Base-by-base conservation (phyloP, 2,797 vertebrate genomes). In the Typhlichthys eigenmanni region DNA sequence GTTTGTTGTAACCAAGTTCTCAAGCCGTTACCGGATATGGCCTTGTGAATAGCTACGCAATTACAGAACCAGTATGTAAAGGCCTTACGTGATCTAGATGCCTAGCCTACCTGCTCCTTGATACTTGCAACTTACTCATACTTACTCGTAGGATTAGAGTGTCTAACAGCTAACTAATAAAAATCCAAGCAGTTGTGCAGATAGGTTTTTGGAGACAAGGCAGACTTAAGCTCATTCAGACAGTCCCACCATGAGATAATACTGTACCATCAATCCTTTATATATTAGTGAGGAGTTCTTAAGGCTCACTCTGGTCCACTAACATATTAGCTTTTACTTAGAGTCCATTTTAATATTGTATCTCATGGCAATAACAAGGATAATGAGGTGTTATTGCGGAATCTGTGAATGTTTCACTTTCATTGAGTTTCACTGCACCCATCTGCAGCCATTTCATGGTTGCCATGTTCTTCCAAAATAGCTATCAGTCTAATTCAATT, bases 401-500 rank as follows among this genome's bases (percentile, higher is more conserved):
- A 74, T 84, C 70, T 78, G 74, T 69, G 73, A 75, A 82, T 86
- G 74, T 74, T 68, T 68, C 68, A 71, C 76, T 86, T 84, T 79
- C 77, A 77, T 84, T 78, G 82, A 70, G 78, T 82, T 83, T 80
- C 74, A 82, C 74, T 76, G 83, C 71, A 71, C 75, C 82, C 81
- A 82, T 87, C 83, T 85, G 82, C 84, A 77, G 73, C 62, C 64
- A 68, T 84, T 86, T 86, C 86, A 81, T 76, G 70, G 70, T 78
- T 76, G 68, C 84, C 80, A 72, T 75, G 72, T 73, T 62, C 71
- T 80, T 87, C 82, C 78, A 82, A 85, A 84, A 48, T 84, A 75
- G 68, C 80, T 80, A 84, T 87, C 80, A 79, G 71, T 84, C 71
- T 84, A 82, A 87, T 85, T 88, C 81, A 88, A 87, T 87, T 85